Evolutionary conservation across 1,140 invertebrate genomes (phyloP).

Genomic region (Amyelois transitella): DNA sequence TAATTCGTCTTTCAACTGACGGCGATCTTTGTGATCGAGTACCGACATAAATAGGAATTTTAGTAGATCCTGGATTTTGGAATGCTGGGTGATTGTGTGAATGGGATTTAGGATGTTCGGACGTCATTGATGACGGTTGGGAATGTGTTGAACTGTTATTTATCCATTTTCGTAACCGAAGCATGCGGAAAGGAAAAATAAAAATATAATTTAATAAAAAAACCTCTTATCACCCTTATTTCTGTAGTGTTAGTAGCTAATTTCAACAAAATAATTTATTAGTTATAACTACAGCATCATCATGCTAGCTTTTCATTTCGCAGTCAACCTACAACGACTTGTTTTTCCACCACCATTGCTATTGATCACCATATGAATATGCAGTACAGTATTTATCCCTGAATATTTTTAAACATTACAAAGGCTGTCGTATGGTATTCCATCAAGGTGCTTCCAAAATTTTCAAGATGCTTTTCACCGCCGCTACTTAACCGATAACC

Average conservation of each 20-base stretch:
- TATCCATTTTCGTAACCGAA: conserved; percentile 51
- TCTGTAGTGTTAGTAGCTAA: conserved; percentile 9
- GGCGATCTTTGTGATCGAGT: conserved; percentile 52
- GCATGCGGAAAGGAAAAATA: conserved; percentile 67
- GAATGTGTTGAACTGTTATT: conserved; percentile 69
- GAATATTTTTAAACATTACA: background rate
- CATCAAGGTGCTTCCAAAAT: conserved; percentile 16
- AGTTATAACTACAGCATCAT: conserved; percentile 2
- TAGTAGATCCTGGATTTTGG: conserved; percentile 64
- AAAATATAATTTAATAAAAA: conserved; percentile 26
- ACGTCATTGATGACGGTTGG: conserved; percentile 71
- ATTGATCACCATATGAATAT: background rate
- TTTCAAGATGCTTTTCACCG: conserved; percentile 16
- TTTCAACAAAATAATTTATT: background rate
- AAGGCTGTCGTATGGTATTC: background rate
- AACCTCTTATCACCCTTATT: background rate
- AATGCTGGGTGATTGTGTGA: conserved; percentile 69
- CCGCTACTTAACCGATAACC: conserved; percentile 20
- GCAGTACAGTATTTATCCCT: background rate
- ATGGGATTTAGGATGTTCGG: conserved; percentile 60
- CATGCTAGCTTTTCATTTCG: conserved; percentile 4
- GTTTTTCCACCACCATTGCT: conserved; percentile 3
- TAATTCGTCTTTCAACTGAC: conserved; percentile 47
- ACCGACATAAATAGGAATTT: conserved; percentile 68
- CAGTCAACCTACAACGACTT: background rate